These are phyloP conservation scores for Pammene fasciana DNA, from an alignment of 2,888 invertebrate species.

Conservation along the genomic window DNA sequence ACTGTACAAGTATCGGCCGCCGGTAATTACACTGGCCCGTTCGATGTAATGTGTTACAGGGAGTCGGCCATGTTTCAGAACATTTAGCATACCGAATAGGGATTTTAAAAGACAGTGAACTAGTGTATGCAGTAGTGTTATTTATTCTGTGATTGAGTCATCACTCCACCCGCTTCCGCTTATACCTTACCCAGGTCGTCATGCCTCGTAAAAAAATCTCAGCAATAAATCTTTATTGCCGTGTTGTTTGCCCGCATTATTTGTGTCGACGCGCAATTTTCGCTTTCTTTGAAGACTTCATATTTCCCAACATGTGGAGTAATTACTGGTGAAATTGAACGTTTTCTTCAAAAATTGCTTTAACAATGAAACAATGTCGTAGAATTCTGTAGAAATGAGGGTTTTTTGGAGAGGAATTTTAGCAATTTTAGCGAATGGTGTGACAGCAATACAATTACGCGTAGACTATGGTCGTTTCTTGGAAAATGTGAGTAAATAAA, in stretches of 20 bases:
- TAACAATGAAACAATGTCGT: constrained; percentile 40
- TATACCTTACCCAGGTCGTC: background rate
- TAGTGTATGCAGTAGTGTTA: too few relatives aligned
- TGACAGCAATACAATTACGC: background rate
- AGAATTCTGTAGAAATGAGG: background rate
- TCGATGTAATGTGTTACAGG: too few relatives aligned
- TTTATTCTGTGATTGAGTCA: background rate
- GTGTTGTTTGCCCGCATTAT: constrained; percentile 77
- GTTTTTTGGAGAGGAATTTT: constrained; percentile 4
- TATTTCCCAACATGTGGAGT: constrained; percentile 59
- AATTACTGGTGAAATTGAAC: constrained; percentile 53
- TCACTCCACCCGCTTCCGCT: background rate
- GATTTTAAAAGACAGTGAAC: too few relatives aligned
- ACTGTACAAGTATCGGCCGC: too few relatives aligned
- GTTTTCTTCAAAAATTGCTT: constrained; percentile 46
- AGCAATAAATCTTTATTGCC: constrained; percentile 79
- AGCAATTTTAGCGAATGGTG: background rate
- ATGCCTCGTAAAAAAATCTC: constrained; percentile 63
- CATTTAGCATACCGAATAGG: too few relatives aligned
- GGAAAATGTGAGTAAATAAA: background rate
- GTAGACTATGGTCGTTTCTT: background rate
- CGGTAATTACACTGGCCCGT: too few relatives aligned
- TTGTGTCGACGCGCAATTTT: constrained; percentile 74
- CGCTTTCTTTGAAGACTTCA: constrained; percentile 73
- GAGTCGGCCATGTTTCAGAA: too few relatives aligned